Percentiles rank a stretch among this genome's conserved stretches.
Evolutionary conservation across 2,888 invertebrate genomes (phyloP).

Genomic region (Cerastoderma edule): DNA sequence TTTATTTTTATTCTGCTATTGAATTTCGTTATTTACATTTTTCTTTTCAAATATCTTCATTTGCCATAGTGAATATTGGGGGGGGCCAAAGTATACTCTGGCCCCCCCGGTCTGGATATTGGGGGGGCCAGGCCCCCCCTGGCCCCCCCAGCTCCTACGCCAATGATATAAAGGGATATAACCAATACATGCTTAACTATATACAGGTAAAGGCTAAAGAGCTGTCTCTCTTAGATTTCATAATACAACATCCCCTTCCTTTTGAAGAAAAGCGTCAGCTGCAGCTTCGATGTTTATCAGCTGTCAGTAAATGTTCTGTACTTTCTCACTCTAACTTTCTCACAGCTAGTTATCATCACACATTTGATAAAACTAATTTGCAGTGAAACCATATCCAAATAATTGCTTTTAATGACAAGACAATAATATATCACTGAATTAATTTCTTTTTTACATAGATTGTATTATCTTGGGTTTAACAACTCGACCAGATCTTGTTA

Average conservation of each 20-base stretch:
- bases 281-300: too few relatives aligned
- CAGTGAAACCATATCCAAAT: neutral
- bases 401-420: neutral
- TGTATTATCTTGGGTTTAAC: neutral
- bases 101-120: too few relatives aligned
- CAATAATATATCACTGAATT: neutral
- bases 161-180: constrained; percentile 1
- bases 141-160: too few relatives aligned
- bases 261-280: neutral
- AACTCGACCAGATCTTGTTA: neutral
- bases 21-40: too few relatives aligned
- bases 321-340: neutral
- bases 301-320: neutral
- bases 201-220: neutral
- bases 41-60: too few relatives aligned
- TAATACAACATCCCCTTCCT: neutral
- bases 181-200: neutral
- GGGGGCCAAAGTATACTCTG: too few relatives aligned
- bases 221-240: neutral
- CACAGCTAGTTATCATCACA: neutral
- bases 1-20: too few relatives aligned
- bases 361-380: neutral
- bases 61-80: too few relatives aligned
- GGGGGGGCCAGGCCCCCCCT: too few relatives aligned
- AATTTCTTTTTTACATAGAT: neutral